These are phyloP conservation scores for Equus quagga DNA, from an alignment of 2,113 vertebrate genomes.

Conservation along the genomic window DNA sequence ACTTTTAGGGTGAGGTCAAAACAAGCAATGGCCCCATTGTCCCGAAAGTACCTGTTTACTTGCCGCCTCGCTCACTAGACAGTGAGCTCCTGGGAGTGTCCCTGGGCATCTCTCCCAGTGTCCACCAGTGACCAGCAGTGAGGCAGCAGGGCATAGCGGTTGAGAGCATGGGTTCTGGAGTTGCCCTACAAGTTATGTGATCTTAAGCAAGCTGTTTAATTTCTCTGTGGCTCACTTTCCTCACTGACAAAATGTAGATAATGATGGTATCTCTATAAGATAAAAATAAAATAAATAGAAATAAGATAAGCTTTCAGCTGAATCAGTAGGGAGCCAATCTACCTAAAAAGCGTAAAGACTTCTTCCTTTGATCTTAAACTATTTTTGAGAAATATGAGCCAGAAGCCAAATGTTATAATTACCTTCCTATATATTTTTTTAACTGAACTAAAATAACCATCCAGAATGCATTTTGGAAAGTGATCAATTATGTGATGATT, in stretches of 20 bases:
- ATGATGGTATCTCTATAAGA: not conserved
- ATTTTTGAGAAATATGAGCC: slow-evolving; percentile 42
- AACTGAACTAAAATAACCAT: not conserved
- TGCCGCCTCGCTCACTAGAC: not conserved
- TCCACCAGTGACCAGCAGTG: not conserved
- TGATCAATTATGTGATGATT: slow-evolving; percentile 49
- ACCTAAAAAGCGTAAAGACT: not conserved
- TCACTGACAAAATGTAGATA: not conserved
- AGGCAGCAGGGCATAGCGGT: too few species aligned
- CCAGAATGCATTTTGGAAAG: not conserved
- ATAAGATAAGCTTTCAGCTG: not conserved
- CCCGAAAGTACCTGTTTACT: not conserved
- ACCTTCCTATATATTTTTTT: not conserved
- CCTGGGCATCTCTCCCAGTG: not conserved
- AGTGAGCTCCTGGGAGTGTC: not conserved
- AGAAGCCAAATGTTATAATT: slow-evolving; percentile 42
- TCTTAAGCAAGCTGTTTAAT: not conserved
- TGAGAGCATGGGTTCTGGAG: not conserved
- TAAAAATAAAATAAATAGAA: slow-evolving; percentile 23
- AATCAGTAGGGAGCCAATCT: slow-evolving; percentile 24
- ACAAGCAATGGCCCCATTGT: not conserved
- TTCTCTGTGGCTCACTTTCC: not conserved
- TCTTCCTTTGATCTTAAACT: slow-evolving; percentile 8
- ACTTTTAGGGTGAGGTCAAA: not conserved
- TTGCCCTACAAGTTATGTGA: not conserved